These are phyloP conservation scores for Dendrolimus houi DNA, from an alignment of 2,888 invertebrate genomes.

Conservation along the genomic window DNA sequence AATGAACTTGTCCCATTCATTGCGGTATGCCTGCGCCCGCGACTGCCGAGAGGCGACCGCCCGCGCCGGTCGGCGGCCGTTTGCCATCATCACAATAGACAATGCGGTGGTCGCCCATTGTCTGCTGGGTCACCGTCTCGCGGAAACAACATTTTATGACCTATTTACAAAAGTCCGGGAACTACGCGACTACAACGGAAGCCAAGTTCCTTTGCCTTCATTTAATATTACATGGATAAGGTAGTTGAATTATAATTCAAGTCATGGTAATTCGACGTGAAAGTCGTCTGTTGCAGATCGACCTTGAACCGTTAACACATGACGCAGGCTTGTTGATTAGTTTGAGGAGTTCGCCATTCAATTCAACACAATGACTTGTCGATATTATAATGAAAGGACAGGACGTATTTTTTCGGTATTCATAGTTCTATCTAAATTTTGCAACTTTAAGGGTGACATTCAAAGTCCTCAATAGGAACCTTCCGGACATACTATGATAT, in stretches of 20 bases:
- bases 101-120: slow-evolving; percentile 53
- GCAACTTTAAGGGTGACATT: too few species aligned
- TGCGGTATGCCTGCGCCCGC: slow-evolving; percentile 39
- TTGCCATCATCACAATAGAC: slow-evolving; percentile 50
- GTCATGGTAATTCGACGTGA: not conserved
- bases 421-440: too few species aligned
- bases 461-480: too few species aligned
- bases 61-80: too few species aligned
- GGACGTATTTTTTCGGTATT: too few species aligned
- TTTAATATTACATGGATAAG: too few species aligned
- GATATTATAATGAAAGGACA: too few species aligned
- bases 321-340: not conserved
- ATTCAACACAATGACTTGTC: not conserved
- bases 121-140: slow-evolving; percentile 45
- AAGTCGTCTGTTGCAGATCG: slow-evolving; percentile 9
- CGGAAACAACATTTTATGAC: slow-evolving; percentile 44
- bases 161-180: slow-evolving; percentile 41
- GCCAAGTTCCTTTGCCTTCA: slow-evolving; percentile 26
- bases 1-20: slow-evolving; percentile 68
- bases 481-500: too few species aligned
- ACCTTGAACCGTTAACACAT: not conserved
- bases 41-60: too few species aligned
- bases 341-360: not conserved
- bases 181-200: slow-evolving; percentile 30
- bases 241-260: too few species aligned